Conservation (phyloP, 2,113 vertebrate genomes). For the Limnothrissa miodon region DNA sequence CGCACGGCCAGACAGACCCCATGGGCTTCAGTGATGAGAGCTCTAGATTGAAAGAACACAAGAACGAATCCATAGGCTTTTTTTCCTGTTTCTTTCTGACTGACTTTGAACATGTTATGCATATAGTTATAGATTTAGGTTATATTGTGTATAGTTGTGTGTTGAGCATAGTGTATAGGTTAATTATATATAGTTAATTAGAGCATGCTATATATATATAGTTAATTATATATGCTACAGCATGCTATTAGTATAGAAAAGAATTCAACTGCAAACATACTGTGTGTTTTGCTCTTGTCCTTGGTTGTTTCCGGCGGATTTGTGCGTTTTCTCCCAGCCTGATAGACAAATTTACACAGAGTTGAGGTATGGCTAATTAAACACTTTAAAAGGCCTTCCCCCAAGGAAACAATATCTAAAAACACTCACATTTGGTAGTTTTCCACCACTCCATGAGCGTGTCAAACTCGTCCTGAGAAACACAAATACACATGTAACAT, state of each 20-base stretch:
- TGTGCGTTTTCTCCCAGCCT: neutral
- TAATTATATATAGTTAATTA: too few relatives aligned
- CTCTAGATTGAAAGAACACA: constrained; percentile 9
- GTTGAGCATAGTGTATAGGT: too few relatives aligned
- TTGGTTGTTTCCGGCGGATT: neutral
- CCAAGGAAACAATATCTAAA: neutral
- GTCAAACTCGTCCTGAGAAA: constrained; percentile 27
- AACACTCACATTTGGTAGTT: constrained; percentile 21
- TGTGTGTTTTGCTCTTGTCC: neutral
- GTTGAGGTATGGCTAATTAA: neutral
- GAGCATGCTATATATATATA: too few relatives aligned
- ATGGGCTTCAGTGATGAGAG: constrained; percentile 19
- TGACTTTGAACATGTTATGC: too few relatives aligned
- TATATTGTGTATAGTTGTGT: too few relatives aligned
- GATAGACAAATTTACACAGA: neutral
- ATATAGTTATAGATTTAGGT: too few relatives aligned
- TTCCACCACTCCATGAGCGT: constrained; percentile 12
- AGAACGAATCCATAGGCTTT: neutral
- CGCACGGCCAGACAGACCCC: constrained; percentile 33
- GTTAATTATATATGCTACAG: too few relatives aligned
- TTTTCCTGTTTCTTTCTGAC: neutral
- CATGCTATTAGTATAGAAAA: too few relatives aligned
- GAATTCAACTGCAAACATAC: neutral
- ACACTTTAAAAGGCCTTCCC: neutral
- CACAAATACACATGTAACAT: neutral